phyloP scores from a whole-genome alignment of 2,888 invertebrate species.

The Rutpela maculata region DNA sequence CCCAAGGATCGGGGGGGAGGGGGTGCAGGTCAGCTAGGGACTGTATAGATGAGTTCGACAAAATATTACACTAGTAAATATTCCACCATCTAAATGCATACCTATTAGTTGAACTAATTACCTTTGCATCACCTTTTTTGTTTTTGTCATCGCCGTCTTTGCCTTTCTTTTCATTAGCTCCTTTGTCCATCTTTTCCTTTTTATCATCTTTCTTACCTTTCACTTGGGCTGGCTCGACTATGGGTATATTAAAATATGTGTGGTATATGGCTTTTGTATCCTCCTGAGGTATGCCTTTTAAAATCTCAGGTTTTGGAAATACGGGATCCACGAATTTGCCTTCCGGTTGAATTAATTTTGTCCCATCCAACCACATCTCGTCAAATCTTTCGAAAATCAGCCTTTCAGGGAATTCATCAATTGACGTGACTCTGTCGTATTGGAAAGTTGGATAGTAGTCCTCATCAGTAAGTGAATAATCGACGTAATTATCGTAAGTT shows the following conservation, averaged over 20 bases:
- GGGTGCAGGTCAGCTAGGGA: no score
- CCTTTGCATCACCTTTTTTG: conserved; percentile 11
- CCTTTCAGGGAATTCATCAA: conserved; percentile 51
- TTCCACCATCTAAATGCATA: no score
- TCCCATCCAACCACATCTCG: conserved; percentile 51
- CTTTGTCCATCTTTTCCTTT: neutral
- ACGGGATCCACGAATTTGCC: conserved; percentile 14
- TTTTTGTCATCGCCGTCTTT: neutral
- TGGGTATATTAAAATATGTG: conserved; percentile 49
- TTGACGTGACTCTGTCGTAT: conserved; percentile 13
- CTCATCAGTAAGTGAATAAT: neutral
- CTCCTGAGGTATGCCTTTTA: conserved; percentile 47
- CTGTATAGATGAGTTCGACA: no score
- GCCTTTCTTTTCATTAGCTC: conserved; percentile 23
- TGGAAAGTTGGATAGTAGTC: conserved; percentile 34
- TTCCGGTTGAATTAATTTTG: conserved; percentile 46
- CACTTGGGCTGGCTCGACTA: neutral
- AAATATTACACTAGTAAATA: no score
- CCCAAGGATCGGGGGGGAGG: no score
- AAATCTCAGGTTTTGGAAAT: conserved; percentile 51
- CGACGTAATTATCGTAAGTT: conserved; percentile 36
- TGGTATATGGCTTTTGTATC: conserved; percentile 45
- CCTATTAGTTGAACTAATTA: neutral
- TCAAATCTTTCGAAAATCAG: conserved; percentile 57
- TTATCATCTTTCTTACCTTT: conserved; percentile 14